A percentile compares a stretch with the other conserved stretches of the same genome.
Evolutionary conservation across 2,113 vertebrate species (phyloP).

Genomic region (Dolichotis patagonum): DNA sequence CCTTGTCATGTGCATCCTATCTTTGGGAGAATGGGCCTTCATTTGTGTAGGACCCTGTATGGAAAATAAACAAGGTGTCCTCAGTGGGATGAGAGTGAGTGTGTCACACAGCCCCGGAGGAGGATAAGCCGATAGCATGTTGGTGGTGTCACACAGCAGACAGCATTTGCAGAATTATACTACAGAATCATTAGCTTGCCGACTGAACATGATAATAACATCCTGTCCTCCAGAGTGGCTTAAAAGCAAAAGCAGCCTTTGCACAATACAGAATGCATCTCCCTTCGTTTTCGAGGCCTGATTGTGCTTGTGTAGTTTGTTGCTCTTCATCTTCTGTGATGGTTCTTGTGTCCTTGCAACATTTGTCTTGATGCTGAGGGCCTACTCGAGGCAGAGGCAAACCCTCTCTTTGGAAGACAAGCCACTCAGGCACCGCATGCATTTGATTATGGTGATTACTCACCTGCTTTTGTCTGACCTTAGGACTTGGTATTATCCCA

Average conservation of each 20-base stretch:
- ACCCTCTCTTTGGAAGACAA: constrained; percentile 64
- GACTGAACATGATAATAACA: constrained; percentile 56
- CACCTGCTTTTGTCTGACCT: constrained; percentile 66
- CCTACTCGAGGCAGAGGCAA: constrained; percentile 60
- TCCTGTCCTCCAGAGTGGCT: constrained; percentile 57
- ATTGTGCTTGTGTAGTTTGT: constrained; percentile 61
- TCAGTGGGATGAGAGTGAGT: neutral
- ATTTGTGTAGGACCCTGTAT: neutral
- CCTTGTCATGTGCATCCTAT: constrained; percentile 24
- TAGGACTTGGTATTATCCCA: constrained; percentile 40
- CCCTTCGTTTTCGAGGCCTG: constrained; percentile 60
- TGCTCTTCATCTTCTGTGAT: constrained; percentile 73
- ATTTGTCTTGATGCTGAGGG: constrained; percentile 73
- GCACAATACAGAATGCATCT: constrained; percentile 60
- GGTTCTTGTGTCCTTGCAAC: constrained; percentile 60
- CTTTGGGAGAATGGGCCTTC: constrained; percentile 35
- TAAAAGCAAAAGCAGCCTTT: constrained; percentile 75
- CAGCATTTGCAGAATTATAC: neutral
- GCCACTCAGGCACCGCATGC: constrained; percentile 67
- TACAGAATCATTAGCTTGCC: constrained; percentile 58
- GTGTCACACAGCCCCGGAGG: neutral
- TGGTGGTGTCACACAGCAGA: neutral
- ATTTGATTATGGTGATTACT: constrained; percentile 73
- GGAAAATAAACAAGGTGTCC: neutral
- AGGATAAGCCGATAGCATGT: neutral